Conservation (phyloP, 2,113 vertebrate species). For the Prinia subflava region DNA sequence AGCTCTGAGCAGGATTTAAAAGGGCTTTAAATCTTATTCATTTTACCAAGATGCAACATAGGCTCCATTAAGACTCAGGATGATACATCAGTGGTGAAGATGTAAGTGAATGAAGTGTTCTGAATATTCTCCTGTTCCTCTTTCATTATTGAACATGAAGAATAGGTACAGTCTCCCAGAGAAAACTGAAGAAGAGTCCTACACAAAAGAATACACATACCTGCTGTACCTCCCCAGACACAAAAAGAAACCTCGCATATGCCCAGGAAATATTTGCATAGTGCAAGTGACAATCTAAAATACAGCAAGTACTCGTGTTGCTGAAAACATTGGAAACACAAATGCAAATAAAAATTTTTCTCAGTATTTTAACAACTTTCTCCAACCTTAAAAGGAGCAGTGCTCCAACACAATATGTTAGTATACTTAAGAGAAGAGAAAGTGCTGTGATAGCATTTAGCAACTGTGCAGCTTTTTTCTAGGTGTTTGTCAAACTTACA, state of each 20-base stretch:
- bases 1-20: background rate
- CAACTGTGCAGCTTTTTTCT: background rate
- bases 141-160: background rate
- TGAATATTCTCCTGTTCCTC: background rate
- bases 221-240: background rate
- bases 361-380: background rate
- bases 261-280: background rate
- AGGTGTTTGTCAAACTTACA: background rate
- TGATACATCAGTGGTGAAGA: background rate
- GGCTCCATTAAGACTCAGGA: background rate
- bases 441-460: background rate
- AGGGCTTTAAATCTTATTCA: background rate
- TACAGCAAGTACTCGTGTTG: rapidly evolving
- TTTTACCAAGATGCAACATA: background rate
- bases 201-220: background rate
- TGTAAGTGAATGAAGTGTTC: background rate
- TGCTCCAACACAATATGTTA: background rate
- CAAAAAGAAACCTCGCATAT: background rate
- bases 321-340: background rate
- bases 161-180: background rate
- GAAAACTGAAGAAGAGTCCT: background rate
- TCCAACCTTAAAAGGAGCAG: background rate
- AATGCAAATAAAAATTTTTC: background rate
- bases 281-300: background rate
- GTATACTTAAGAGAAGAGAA: background rate